These are phyloP conservation scores for Alloscopus bannaensis DNA, from an alignment of 2,888 invertebrate species.

Conservation along the genomic window DNA sequence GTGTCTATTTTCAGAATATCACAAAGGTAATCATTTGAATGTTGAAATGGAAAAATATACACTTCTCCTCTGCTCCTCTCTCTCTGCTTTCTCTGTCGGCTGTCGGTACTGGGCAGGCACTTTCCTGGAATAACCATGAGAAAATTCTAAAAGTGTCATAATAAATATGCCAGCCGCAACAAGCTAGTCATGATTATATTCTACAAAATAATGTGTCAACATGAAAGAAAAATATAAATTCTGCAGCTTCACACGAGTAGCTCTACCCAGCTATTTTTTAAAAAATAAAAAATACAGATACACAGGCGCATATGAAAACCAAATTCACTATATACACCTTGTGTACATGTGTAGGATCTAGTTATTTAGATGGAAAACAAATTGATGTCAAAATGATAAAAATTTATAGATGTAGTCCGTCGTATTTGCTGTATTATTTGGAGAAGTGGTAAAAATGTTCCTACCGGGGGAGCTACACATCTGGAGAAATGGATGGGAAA, in stretches of 20 bases:
- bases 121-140: too few relatives aligned
- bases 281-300: too few relatives aligned
- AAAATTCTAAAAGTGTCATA: conserved; percentile 45
- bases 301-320: too few relatives aligned
- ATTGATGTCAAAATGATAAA: conserved; percentile 24
- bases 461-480: too few relatives aligned
- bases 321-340: too few relatives aligned
- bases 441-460: conserved; percentile 17
- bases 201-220: conserved; percentile 49
- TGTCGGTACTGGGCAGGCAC: too few relatives aligned
- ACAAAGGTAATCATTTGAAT: background rate
- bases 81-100: too few relatives aligned
- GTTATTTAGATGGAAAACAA: conserved; percentile 2
- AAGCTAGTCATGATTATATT: conserved; percentile 46
- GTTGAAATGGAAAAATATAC: background rate
- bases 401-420: too few relatives aligned
- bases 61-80: too few relatives aligned
- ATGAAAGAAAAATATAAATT: conserved; percentile 26
- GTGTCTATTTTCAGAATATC: background rate
- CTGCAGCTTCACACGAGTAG: too few relatives aligned
- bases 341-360: background rate
- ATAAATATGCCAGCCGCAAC: conserved; percentile 50
- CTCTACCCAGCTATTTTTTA: too few relatives aligned
- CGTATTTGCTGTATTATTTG: too few relatives aligned
- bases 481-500: conserved; percentile 34